Conservation (phyloP, 2,113 vertebrate genomes). For the Protobothrops mucrosquamatus region DNA sequence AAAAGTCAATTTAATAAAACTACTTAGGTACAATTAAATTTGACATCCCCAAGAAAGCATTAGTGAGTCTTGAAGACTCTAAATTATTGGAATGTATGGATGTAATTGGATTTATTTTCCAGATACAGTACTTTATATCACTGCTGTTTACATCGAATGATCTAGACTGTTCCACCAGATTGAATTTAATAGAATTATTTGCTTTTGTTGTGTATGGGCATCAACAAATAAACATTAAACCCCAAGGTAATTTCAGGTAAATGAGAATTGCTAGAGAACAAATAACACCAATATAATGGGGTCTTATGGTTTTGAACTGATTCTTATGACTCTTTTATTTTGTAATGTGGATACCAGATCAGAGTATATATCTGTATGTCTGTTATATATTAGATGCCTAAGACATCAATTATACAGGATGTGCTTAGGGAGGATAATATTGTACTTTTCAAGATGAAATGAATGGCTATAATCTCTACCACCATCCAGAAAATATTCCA, state of each 20-base stretch:
- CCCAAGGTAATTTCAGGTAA: not conserved
- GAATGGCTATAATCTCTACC: not conserved
- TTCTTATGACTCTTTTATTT: not conserved
- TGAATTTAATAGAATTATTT: conserved; percentile 17
- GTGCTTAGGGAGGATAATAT: not conserved
- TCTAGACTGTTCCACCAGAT: not conserved
- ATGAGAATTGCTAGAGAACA: not conserved
- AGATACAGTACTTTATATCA: not conserved
- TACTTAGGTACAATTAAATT: not conserved
- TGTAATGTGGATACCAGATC: not conserved
- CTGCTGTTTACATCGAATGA: not conserved
- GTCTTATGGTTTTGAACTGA: not conserved
- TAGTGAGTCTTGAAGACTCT: not conserved
- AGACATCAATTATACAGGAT: not conserved
- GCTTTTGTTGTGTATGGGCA: not conserved
- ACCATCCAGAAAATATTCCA: not conserved
- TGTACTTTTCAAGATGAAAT: not conserved
- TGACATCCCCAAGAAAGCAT: conserved; percentile 3
- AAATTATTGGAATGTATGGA: not conserved
- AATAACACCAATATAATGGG: not conserved
- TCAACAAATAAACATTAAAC: not conserved
- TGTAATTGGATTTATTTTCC: conserved; percentile 11
- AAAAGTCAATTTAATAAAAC: not conserved
- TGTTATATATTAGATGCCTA: not conserved
- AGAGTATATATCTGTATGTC: not conserved